phyloP scores from a whole-genome alignment of 2,113 vertebrate species.

The Naja naja region DNA sequence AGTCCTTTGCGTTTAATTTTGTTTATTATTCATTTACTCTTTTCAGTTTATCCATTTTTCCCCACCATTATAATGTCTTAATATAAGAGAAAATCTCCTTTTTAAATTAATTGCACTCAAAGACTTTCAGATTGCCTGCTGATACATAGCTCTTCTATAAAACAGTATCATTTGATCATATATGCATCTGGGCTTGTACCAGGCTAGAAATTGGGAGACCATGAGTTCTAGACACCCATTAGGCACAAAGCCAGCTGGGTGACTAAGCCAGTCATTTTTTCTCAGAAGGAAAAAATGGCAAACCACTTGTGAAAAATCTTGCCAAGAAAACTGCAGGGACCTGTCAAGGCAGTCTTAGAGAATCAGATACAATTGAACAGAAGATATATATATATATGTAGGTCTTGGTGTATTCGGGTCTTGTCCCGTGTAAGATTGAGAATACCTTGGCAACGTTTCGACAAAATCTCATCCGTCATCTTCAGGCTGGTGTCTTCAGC shows the following conservation, averaged over 20 bases:
- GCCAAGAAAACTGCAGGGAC: not conserved
- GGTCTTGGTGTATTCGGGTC: no score
- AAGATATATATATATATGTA: no score
- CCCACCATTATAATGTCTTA: not conserved
- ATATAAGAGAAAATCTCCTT: not conserved
- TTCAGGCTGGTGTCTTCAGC: no score
- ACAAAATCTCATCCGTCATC: no score
- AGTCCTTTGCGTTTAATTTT: not conserved
- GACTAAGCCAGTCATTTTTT: no score
- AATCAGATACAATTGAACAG: not conserved
- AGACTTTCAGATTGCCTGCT: not conserved
- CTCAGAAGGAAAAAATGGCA: no score
- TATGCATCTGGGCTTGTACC: not conserved
- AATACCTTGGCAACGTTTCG: no score
- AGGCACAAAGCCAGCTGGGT: no score
- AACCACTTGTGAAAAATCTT: not conserved
- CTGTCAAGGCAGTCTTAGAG: not conserved
- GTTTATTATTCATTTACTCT: not conserved
- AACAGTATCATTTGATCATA: not conserved
- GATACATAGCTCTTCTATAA: not conserved
- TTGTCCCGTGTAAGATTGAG: no score
- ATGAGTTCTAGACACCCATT: no score
- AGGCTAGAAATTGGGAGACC: no score
- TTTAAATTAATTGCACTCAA: not conserved
- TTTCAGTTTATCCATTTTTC: not conserved